Evolutionary conservation across 2,888 invertebrate species (phyloP), one percentile per base, ranked within the genome.

Genomic region (Allygus modestus): DNA sequence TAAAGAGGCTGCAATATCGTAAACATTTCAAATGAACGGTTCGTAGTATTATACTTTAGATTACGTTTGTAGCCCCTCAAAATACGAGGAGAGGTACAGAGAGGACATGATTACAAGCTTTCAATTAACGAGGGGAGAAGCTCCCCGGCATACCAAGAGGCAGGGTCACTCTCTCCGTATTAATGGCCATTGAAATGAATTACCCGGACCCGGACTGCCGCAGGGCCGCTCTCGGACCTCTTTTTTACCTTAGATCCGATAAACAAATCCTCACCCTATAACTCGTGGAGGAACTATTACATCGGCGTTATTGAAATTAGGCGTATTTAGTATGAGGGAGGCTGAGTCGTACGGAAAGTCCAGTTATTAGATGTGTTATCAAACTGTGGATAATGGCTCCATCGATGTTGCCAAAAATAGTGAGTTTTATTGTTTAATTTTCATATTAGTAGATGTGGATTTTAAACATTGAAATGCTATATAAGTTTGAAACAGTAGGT

Each of bases 161-260:
- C 37, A 11, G 15, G n/a, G 23, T 1, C 46, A 1, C 46, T 46
- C 77, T 73, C 73, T 17, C 51, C 77, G 51, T 28, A 77, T 77
- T 77, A 77, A 77, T 51, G 73, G 77, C 51, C 77, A 51, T 77
- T 28, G 77, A n/a, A 77, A 77, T 77, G 73, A 51, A 77, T 51
- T 51, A 46, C 77, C 46, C 17, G 77, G 77, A 46, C 77, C 33
- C 17, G 77, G 26, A 51, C 46, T 77, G 77, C 77, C 51, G 77
- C 77, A 51, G 51, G 51, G 77, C 28, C 77, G 11, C 41, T 41
- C 41, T 43, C 20, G 41, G n/a, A 1, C 43, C 37, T 73, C 73
- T 43, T 43, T 69, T 69, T 69, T 69, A 11, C 69, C 23, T 69
- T n/a, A n/a, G n/a, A n/a, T n/a, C 31, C 33, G 69, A 71, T 71